Evolutionary conservation across 2,797 vertebrate species (phyloP).

Genomic region (Triplophysa yarkandensis): DNA sequence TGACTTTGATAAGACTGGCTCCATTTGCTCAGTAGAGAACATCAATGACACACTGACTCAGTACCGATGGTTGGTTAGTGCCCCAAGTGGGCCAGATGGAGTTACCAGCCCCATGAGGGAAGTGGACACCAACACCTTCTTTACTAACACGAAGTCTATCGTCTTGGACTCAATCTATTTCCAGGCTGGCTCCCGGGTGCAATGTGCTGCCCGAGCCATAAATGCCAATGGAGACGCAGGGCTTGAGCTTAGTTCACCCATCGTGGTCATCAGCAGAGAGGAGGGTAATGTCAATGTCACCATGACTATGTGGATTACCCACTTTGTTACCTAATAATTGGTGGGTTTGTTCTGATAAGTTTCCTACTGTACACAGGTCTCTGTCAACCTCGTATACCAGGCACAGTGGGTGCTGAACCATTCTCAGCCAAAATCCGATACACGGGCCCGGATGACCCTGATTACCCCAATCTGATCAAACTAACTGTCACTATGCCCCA

Average conservation of each 20-base stretch:
- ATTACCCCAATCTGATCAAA: slow-evolving; percentile 82
- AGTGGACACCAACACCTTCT: slow-evolving; percentile 84
- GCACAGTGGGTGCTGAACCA: slow-evolving; percentile 83
- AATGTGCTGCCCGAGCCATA: slow-evolving; percentile 81
- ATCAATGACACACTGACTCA: slow-evolving; percentile 85
- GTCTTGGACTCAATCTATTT: slow-evolving; percentile 85
- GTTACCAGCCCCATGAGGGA: slow-evolving; percentile 85
- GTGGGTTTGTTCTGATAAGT: not conserved
- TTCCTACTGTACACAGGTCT: slow-evolving; percentile 69
- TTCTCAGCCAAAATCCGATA: slow-evolving; percentile 86
- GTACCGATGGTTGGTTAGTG: slow-evolving; percentile 83
- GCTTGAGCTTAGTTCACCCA: slow-evolving; percentile 80
- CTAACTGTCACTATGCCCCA: slow-evolving; percentile 84
- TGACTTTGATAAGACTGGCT: slow-evolving; percentile 86
- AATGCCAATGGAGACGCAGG: slow-evolving; percentile 80
- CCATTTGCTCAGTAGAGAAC: slow-evolving; percentile 81
- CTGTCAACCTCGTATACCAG: slow-evolving; percentile 79
- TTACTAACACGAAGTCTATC: slow-evolving; percentile 85
- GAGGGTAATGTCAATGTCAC: slow-evolving; percentile 71
- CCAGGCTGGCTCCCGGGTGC: slow-evolving; percentile 82
- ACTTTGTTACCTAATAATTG: too few species aligned
- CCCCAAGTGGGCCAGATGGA: slow-evolving; percentile 79
- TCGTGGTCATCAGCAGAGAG: slow-evolving; percentile 76
- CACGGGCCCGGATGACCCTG: slow-evolving; percentile 79
- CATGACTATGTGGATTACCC: not conserved